These are phyloP conservation scores for Caiman crocodilus DNA, from an alignment of 2,797 vertebrate genomes.

Conservation along the genomic window DNA sequence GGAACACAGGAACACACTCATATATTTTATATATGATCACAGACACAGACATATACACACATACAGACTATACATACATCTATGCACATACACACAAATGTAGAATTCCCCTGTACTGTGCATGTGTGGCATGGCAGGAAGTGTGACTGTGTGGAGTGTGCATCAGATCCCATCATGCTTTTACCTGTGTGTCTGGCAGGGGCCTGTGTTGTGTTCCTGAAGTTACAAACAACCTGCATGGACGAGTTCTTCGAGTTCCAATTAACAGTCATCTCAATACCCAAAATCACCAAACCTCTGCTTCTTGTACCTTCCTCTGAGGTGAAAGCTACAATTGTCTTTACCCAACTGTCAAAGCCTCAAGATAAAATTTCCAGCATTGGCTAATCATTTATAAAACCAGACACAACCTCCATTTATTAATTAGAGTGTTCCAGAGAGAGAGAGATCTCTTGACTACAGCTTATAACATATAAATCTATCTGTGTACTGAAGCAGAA, in stretches of 20 bases:
- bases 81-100: no score
- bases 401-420: slow-evolving; percentile 47
- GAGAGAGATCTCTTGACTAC: slow-evolving; percentile 66
- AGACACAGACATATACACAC: no score
- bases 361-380: slow-evolving; percentile 28
- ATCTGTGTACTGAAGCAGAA: slow-evolving; percentile 54
- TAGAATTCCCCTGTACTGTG: no score
- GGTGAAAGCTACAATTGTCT: background rate
- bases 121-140: no score
- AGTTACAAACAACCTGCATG: background rate
- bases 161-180: no score
- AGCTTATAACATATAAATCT: slow-evolving; percentile 43
- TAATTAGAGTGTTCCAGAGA: slow-evolving; percentile 55
- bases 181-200: no score
- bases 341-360: slow-evolving; percentile 44
- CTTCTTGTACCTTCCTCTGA: background rate
- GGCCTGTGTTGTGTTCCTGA: background rate
- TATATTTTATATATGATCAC: no score
- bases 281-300: background rate
- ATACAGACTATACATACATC: no score
- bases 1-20: no score
- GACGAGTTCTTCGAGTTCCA: background rate
- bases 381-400: slow-evolving; percentile 46
- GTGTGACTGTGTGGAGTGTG: no score
- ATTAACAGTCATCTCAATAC: background rate